Percentiles rank a stretch among this genome's conserved stretches.
These are phyloP conservation scores for Nothobranchius kuhntae DNA, from an alignment of 2,113 vertebrate species.

Conservation along the genomic window DNA sequence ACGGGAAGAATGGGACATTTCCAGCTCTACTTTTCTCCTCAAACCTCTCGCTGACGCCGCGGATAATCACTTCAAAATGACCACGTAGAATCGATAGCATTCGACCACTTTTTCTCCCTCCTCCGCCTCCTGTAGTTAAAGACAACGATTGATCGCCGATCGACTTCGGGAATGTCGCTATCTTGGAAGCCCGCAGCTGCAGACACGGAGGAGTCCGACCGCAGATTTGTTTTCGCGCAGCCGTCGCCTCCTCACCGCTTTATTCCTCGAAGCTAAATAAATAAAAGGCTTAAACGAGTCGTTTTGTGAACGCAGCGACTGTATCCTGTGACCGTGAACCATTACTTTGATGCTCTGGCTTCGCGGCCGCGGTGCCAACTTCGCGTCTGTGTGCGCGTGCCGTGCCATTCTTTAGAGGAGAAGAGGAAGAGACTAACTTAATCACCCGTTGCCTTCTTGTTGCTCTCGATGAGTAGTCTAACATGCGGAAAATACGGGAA, in stretches of 20 bases:
- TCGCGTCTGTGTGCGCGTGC: constrained; percentile 7
- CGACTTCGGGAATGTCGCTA: constrained; percentile 77
- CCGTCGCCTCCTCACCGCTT: constrained; percentile 44
- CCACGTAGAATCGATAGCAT: constrained; percentile 59
- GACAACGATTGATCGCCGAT: constrained; percentile 65
- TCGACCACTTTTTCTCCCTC: constrained; percentile 46
- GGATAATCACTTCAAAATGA: constrained; percentile 79
- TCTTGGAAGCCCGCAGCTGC: constrained; percentile 70
- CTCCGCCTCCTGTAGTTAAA: constrained; percentile 47
- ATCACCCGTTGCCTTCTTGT: constrained; percentile 77
- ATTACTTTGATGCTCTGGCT: constrained; percentile 59
- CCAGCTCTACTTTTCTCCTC: constrained; percentile 74
- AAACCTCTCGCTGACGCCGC: constrained; percentile 68
- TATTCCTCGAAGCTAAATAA: constrained; percentile 58
- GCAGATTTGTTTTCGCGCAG: constrained; percentile 57
- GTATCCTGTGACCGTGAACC: constrained; percentile 37
- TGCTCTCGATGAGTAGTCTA: constrained; percentile 91
- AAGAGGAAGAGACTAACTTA: constrained; percentile 73
- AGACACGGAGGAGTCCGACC: constrained; percentile 66
- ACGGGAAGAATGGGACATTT: constrained; percentile 86
- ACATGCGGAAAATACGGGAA: constrained; percentile 97
- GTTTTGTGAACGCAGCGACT: constrained; percentile 40
- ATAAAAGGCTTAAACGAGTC: constrained; percentile 18
- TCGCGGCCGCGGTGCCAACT: constrained; percentile 63
- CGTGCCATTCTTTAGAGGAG: constrained; percentile 37